Evolutionary conservation across 2,888 invertebrate species (phyloP).

Genomic region (Spisula subtruncata): DNA sequence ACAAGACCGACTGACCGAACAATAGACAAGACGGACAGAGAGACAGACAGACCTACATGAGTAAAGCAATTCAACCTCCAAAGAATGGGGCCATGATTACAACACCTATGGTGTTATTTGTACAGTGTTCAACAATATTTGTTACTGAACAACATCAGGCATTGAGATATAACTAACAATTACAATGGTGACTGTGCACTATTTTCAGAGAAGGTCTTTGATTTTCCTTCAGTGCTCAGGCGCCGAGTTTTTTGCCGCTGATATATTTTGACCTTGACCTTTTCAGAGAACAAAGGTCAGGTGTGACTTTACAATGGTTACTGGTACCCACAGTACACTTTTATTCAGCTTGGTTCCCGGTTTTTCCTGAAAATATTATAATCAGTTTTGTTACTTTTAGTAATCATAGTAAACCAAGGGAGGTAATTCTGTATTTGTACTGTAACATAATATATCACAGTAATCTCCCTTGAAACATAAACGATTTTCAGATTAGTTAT

Average conservation of each 20-base stretch:
- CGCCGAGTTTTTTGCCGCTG: not conserved
- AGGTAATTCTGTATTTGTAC: not conserved
- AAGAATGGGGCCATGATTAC: not conserved
- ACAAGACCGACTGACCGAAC: too few species aligned
- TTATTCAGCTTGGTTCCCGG: not conserved
- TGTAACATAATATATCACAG: not conserved
- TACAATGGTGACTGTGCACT: not conserved
- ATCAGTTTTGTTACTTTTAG: not conserved
- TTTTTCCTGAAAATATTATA: not conserved
- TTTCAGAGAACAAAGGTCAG: not conserved
- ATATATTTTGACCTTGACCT: not conserved
- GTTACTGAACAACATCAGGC: not conserved
- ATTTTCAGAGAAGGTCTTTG: not conserved
- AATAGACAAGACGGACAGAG: too few species aligned
- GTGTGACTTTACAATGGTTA: not conserved
- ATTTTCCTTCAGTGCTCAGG: not conserved
- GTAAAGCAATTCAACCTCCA: too few species aligned
- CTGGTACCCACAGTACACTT: not conserved
- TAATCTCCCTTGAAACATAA: not conserved
- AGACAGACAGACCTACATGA: too few species aligned
- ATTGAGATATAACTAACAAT: not conserved
- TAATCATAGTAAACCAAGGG: not conserved
- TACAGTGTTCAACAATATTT: not conserved
- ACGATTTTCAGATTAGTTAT: too few species aligned
- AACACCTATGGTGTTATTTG: not conserved